Conservation (phyloP, 2,797 vertebrate species). For the Kryptopterus vitreolus region DNA sequence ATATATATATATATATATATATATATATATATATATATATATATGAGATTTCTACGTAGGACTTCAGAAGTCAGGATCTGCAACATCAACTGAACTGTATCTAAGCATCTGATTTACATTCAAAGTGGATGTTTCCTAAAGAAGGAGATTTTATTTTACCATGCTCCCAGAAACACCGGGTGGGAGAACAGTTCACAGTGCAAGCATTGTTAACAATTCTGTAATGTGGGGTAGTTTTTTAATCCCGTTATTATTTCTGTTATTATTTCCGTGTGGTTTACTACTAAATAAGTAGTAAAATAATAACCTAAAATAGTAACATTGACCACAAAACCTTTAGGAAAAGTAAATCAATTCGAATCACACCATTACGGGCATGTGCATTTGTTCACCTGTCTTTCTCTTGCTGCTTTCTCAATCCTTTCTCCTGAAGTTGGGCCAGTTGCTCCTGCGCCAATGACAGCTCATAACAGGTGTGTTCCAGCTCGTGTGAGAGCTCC, state of each 20-base stretch:
- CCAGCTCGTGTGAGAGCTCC: constrained; percentile 82
- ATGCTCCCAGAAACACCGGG: background rate
- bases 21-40: too few relatives aligned
- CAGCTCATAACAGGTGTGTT: constrained; percentile 80
- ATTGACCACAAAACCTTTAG: background rate
- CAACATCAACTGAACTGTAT: too few relatives aligned
- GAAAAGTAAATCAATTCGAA: background rate
- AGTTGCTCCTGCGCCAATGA: constrained; percentile 82
- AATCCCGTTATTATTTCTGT: background rate
- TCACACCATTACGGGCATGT: background rate
- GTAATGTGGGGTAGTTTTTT: background rate
- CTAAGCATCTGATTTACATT: background rate
- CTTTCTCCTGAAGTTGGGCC: constrained; percentile 81
- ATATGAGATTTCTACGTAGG: too few relatives aligned
- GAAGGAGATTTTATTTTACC: background rate
- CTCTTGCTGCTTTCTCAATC: constrained; percentile 78
- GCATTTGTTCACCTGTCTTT: constrained; percentile 84
- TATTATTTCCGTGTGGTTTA: too few relatives aligned
- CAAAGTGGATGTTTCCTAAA: background rate
- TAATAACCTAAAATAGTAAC: background rate
- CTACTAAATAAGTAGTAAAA: too few relatives aligned
- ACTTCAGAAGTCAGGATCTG: too few relatives aligned
- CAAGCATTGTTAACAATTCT: background rate
- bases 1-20: too few relatives aligned
- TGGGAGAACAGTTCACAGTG: too few relatives aligned